A percentile compares a stretch with the other conserved stretches of the same genome.
These are phyloP conservation scores for Parambassis ranga DNA, from an alignment of 2,797 vertebrate genomes.

Conservation along the genomic window DNA sequence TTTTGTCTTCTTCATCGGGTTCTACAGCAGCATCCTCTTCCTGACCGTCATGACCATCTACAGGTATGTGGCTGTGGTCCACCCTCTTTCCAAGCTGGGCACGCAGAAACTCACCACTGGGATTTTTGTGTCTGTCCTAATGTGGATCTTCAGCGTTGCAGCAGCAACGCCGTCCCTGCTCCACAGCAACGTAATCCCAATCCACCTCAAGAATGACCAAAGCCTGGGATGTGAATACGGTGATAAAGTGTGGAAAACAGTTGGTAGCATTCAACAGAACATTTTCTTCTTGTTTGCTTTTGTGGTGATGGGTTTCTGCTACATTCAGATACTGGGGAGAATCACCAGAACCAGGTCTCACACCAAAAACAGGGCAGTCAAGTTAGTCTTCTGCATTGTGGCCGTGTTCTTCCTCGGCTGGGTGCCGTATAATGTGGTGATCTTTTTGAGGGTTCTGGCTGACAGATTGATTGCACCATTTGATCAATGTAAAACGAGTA, in stretches of 20 bases:
- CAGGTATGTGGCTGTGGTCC: conserved; percentile 86
- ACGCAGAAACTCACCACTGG: conserved; percentile 47
- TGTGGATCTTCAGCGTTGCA: conserved; percentile 83
- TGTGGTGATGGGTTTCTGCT: conserved; percentile 84
- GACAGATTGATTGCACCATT: conserved; percentile 12
- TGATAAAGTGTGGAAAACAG: conserved; percentile 23
- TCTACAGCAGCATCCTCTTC: conserved; percentile 90
- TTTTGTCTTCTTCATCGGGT: conserved; percentile 86
- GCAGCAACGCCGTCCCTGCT: conserved; percentile 82
- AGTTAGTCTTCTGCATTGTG: conserved; percentile 88
- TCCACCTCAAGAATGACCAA: fast-evolving
- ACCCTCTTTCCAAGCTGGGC: conserved; percentile 79
- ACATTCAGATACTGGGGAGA: conserved; percentile 81
- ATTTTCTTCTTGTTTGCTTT: conserved; percentile 85
- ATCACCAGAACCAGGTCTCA: conserved; percentile 78
- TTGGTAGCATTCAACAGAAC: conserved; percentile 80
- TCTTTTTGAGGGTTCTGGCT: conserved; percentile 79
- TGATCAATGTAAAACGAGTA: conserved; percentile 59
- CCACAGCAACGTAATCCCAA: conserved; percentile 51
- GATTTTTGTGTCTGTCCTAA: conserved; percentile 47
- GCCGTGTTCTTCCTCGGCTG: conserved; percentile 88
- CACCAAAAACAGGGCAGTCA: conserved; percentile 84
- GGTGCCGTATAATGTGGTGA: conserved; percentile 89
- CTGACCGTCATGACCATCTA: conserved; percentile 88
- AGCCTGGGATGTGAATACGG: conserved; percentile 72